Evolutionary conservation across 2,888 invertebrate genomes (phyloP), one percentile per base, ranked within the genome.

Genomic region (Onthophagus sagittarius): DNA sequence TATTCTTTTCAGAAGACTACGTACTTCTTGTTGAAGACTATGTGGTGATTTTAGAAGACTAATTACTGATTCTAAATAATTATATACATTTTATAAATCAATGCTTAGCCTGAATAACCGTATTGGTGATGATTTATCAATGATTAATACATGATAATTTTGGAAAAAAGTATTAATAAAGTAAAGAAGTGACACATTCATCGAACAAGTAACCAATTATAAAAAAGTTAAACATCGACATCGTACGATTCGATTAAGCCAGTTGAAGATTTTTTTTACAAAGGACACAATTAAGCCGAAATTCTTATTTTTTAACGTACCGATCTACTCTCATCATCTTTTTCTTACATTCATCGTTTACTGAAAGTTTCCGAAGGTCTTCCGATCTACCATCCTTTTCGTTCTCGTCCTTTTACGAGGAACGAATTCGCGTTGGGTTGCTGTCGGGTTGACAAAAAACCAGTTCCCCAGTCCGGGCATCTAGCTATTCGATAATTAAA

Each of bases 361-460:
- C 23, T 23, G 23, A 23, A 23, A 23, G 23, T 23, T 23, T 23
- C 3, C 23, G 23, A 23, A 23, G 23, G 23, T 23, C 23, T 23
- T 3, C 23, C 23, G 23, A 23, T 23, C 23, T 23, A 23, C 23
- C 5, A 15, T 64, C 67, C 67, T 9, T 31, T 6, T 67, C 67
- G 23, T 64, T 64, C 64, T 15, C 13, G 39, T 23, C 67, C 32
- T 67, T 67, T 67, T 67, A 32, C 67, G 67, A 23, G 23, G n/a
- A 32, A 32, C 67, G 67, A 67, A 67, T 31, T 23, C 67, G 67
- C 67, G 67, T 67, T 67, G 31, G 67, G 23, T 23, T 15, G 11
- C 11, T 7, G 39, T 53, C 39, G 39, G 39, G 39, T 53, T 53
- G 39, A 53, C 39, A 53, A 53, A 53, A 53, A 53, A 53, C 39